Evolutionary conservation across 2,113 vertebrate genomes (phyloP), one percentile per base, ranked within the genome.

Genomic region (Dinomys branickii): DNA sequence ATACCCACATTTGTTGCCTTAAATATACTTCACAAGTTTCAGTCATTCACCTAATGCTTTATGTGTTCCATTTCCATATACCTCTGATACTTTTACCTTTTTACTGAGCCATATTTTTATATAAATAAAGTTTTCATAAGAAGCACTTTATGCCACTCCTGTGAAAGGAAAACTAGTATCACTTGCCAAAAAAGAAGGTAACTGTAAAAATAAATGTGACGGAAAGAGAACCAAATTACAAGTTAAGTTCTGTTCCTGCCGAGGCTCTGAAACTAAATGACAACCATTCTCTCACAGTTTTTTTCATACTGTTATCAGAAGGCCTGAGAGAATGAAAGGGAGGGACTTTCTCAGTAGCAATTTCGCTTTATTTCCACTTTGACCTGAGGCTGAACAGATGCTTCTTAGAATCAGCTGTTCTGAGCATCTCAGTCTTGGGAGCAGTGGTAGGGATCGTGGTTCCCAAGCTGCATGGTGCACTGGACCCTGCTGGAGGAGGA

Each of bases 21-120:
- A 44, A 94, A 95, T 85, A 87, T 38, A 85, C 75, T 78, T 91
- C 41, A 73, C n/a, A 94, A 59, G 56, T 69, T 93, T 85, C n/a
- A 73, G 26, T 35, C 88, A 86, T 63, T 83, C n/a, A 63, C n/a
- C 38, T 81, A 35, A 89, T 26, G 52, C 28, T 77, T 90, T 63
- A 78, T 67, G 59, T 84, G 86, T 92, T 85, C 54, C 41, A 84
- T 86, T 93, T 84, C 83, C 65, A 96, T 24, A 71, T 38, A 91
- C 52, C 47, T 80, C 41, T 73, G 78, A 11, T 63, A 52, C 13
- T 78, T 93, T 86, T 94, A 94, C 22, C 38, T 94, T 90, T 94
- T 83, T 94, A 77, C 7, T 30, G 2, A 93, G 91, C 92, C 30
- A 54, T 41, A 84, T 71, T 88, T 93, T 93, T 85, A 85, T 33